Evolutionary conservation across 2,888 invertebrate species (phyloP), one percentile per base, ranked within the genome.

Genomic region (Bombylius discolor): DNA sequence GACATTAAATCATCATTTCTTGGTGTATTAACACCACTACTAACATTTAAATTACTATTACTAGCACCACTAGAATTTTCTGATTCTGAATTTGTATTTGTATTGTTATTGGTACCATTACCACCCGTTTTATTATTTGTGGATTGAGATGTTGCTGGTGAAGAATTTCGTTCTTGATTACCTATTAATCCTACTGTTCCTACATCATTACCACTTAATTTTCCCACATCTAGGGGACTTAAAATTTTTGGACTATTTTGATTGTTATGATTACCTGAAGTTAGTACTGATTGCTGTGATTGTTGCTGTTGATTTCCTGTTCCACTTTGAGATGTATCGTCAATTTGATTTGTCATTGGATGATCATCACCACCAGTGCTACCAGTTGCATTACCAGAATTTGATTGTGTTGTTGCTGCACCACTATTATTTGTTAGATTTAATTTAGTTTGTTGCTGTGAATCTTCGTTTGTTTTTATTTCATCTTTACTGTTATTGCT

Each of bases 121-220:
- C 42, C 31, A 53, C 36, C 34, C 14, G 33, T 33, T 23, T 12
- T 13, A 47, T 14, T 54, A 33, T 49, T 48, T 14, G 39, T 42
- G 7, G 13, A 31, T n/a, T 47, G 47, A 47, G 47, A 65, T 55
- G 66, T 57, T 36, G 56, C 56, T 5, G 47, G 34, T 45, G 34
- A 11, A 13, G 44, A 51, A 5, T 42, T 42, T 11, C 11, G 11
- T 42, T 42, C 39, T 42, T 11, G 8, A 23, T 23, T 23, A 23
- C 23, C 3, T 23, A 23, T 23, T 23, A 23, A 23, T 23, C 23
- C 23, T 23, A 23, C 23, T 2, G 23, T 23, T 23, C 23, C 23
- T 23, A 23, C 39, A 7, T 11, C 39, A 42, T 42, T 11, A 8
- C 39, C 8, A 42, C 13, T 46, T 53, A 49, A 11, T 36, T 56